Conservation (phyloP, 1,140 invertebrate genomes). For the Phymastichus coffea region DNA sequence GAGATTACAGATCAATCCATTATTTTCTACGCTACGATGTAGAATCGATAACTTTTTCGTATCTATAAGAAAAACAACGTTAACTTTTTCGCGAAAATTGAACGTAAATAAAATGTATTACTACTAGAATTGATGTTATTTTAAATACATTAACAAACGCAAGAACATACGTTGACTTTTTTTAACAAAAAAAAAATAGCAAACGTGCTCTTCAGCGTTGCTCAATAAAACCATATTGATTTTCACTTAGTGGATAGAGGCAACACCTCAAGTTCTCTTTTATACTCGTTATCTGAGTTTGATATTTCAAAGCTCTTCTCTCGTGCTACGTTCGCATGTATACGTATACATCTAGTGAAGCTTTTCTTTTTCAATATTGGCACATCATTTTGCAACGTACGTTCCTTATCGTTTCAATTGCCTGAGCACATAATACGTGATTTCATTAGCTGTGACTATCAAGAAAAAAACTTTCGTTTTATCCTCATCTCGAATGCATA, state of each 20-base stretch:
- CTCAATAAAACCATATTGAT: conserved; percentile 43
- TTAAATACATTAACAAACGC: not conserved
- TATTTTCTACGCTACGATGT: not conserved
- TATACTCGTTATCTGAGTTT: conserved; percentile 43
- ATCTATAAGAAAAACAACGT: not conserved
- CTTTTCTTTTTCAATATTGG: conserved; percentile 17
- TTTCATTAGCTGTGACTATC: no score
- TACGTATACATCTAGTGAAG: not conserved
- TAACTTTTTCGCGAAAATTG: not conserved
- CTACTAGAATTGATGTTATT: not conserved
- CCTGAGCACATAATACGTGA: not conserved
- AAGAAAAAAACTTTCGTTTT: no score
- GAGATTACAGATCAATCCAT: no score
- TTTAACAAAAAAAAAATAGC: not conserved
- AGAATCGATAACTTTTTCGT: not conserved
- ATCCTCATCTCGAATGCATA: no score
- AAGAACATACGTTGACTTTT: not conserved
- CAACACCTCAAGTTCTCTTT: conserved; percentile 29
- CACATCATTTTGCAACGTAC: not conserved
- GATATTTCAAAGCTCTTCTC: conserved; percentile 30
- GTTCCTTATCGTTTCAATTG: conserved; percentile 10
- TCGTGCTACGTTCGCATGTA: no score
- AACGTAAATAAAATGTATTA: not conserved
- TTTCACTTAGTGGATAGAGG: conserved; percentile 43
- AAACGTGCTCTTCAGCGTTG: conserved; percentile 21